Evolutionary conservation across 2,888 invertebrate genomes (phyloP), one percentile per base, ranked within the genome.

Genomic region (Hydriomena furcata): DNA sequence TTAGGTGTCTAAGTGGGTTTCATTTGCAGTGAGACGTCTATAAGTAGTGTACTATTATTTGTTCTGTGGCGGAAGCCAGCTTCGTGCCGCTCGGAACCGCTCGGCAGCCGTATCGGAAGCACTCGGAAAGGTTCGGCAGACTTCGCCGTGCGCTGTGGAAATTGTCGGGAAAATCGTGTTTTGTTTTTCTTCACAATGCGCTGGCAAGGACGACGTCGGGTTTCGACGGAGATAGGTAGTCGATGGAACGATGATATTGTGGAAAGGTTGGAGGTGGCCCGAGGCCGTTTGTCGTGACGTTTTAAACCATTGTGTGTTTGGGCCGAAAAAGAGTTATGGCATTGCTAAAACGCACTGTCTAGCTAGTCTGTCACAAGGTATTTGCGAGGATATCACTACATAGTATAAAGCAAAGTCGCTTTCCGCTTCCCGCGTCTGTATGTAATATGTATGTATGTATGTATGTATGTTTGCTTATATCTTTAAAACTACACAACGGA

Each of bases 61-160:
- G 17, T 10, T 30, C 40, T 40, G 40, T 30, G 40, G 13, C 31
- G 41, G 45, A 35, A 40, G 46, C 23, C 27, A n/a, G 37, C 21
- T 45, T 55, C 54, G 57, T 7, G 7, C 21, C 11, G 32, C 31
- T 55, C 57, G 60, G 40, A 20, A 11, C 7, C 10, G 7, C 37
- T 71, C 73, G 73, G 59, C 28, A 49, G 36, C 41, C 45, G 47
- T 51, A 24, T 43, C 32, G 35, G 37, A 17, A 17, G 17, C 17
- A 17, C 13, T 23, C 25, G 17, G 17, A 17, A 17, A 24, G 31
- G 7, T 23, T 42, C 42, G 48, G 31, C n/a, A 5, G 27, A 7
- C 34, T 34, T 42, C 52, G 52, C 11, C 7, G 13, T 42, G 35
- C 47, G 38, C 12, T 44, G 52, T 48, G 38, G 47, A 52, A 52